A percentile compares a stretch with the other conserved stretches of the same genome.
Evolutionary conservation across 1,140 invertebrate genomes (phyloP).

Genomic region (Drosophila varians): DNA sequence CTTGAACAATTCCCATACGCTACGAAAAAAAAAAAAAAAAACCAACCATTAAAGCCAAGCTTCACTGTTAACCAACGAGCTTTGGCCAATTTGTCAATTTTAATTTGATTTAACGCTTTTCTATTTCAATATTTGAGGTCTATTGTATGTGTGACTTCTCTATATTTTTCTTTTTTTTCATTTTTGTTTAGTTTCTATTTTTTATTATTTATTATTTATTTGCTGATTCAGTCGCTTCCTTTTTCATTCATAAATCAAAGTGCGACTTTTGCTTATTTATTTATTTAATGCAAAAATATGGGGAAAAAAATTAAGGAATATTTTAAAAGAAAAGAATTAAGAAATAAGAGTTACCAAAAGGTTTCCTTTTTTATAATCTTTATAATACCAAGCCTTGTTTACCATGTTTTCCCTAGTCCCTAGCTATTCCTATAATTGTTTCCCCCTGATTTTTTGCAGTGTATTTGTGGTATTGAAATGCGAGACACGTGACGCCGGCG

Average conservation of each 20-base stretch:
- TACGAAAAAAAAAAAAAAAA: not conserved
- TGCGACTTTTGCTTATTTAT: constrained; percentile 41
- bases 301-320: too few species aligned
- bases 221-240: constrained; percentile 9
- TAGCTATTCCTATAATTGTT: not conserved
- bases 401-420: not conserved
- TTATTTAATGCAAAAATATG: too few species aligned
- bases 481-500: constrained; percentile 56
- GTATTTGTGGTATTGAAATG: constrained; percentile 55
- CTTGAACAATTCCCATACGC: not conserved
- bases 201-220: not conserved
- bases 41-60: not conserved
- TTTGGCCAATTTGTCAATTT: constrained; percentile 60
- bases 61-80: constrained; percentile 8
- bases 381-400: too few species aligned
- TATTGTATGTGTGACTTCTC: too few species aligned
- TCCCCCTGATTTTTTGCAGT: constrained; percentile 1
- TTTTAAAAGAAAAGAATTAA: too few species aligned
- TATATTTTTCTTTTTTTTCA: not conserved
- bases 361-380: too few species aligned
- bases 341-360: too few species aligned
- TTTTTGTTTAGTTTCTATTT: constrained; percentile 12
- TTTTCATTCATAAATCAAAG: constrained; percentile 64
- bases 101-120: constrained; percentile 60
- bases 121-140: constrained; percentile 41